Conservation (phyloP, 1,140 invertebrate genomes). For the Drosophila teissieri region DNA sequence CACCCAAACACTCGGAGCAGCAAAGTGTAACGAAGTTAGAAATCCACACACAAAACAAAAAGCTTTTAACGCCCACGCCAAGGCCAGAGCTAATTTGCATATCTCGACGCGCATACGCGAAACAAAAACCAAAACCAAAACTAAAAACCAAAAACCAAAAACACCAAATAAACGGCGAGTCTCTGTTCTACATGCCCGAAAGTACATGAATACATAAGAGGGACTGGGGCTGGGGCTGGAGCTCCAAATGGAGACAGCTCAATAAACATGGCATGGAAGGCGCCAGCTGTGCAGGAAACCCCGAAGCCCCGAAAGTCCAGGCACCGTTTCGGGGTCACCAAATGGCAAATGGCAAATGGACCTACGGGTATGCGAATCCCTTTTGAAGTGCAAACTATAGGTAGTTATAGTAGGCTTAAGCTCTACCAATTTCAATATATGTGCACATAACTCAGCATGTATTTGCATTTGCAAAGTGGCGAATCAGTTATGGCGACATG, state of each 20-base stretch:
- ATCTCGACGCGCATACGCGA: slow-evolving; percentile 59
- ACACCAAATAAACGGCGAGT: slow-evolving; percentile 21
- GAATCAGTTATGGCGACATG: no score
- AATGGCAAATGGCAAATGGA: no score
- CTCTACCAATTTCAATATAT: neutral
- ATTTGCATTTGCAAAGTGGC: no score
- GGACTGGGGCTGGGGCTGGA: neutral
- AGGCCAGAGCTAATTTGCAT: slow-evolving; percentile 80
- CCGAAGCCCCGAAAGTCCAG: neutral
- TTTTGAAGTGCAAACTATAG: neutral
- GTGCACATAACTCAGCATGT: neutral
- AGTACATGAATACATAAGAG: slow-evolving; percentile 24
- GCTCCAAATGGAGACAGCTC: slow-evolving; percentile 20
- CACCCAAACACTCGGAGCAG: slow-evolving; percentile 62
- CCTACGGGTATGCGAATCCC: no score
- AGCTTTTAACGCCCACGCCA: slow-evolving; percentile 80
- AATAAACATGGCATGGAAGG: slow-evolving; percentile 18
- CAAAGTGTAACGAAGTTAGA: slow-evolving; percentile 81
- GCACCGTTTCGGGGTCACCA: neutral
- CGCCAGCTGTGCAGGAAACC: slow-evolving; percentile 7
- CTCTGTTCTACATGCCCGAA: slow-evolving; percentile 10
- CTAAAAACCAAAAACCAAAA: slow-evolving; percentile 17
- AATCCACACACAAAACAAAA: slow-evolving; percentile 60
- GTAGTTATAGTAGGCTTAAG: neutral
- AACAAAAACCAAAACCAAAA: slow-evolving; percentile 28